These are phyloP conservation scores for Otis tarda DNA, from an alignment of 2,113 vertebrate species.

Conservation along the genomic window DNA sequence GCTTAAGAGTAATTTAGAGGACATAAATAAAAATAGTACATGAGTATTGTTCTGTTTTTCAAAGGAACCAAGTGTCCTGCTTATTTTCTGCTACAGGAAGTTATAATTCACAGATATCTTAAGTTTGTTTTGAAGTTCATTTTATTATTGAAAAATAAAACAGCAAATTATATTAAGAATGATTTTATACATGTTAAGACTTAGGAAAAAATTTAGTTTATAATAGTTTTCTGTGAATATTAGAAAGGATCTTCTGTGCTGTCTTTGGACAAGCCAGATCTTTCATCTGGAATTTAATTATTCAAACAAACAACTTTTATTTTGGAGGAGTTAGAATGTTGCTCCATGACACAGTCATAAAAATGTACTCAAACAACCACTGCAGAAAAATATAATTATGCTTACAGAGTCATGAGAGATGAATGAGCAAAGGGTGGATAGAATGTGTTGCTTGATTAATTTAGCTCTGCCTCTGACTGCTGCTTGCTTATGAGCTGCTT, in stretches of 20 bases:
- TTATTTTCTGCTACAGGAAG: neutral
- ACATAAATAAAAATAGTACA: neutral
- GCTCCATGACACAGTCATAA: neutral
- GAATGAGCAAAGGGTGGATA: conserved; percentile 28
- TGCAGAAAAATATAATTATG: conserved; percentile 32
- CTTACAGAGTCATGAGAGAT: neutral
- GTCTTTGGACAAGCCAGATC: neutral
- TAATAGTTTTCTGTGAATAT: neutral
- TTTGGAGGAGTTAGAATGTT: neutral
- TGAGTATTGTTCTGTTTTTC: conserved; percentile 1
- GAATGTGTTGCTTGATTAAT: conserved; percentile 28
- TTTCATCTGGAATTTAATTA: neutral
- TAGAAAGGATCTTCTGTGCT: neutral
- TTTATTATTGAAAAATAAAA: neutral
- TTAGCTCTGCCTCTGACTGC: conserved; percentile 18
- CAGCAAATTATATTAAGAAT: neutral
- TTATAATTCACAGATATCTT: neutral
- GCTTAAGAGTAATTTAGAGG: neutral
- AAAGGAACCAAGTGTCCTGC: neutral
- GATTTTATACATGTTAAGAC: neutral
- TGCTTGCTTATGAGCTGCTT: neutral
- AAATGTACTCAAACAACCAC: neutral
- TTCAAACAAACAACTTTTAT: neutral
- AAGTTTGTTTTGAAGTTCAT: conserved; percentile 1
- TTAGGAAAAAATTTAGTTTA: neutral